Evolutionary conservation across 2,888 invertebrate species (phyloP).

Genomic region (Ypsolopha sequella): DNA sequence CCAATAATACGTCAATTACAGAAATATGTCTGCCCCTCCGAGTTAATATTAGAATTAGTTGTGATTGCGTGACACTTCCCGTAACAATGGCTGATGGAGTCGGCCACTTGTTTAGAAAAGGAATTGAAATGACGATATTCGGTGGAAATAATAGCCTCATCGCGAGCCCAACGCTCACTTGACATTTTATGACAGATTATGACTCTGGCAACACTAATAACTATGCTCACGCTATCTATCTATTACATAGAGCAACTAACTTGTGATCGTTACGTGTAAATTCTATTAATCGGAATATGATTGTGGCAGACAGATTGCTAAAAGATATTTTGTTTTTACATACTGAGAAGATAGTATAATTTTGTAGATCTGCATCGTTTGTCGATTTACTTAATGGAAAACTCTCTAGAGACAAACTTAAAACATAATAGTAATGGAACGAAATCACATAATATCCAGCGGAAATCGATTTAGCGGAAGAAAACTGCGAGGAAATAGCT

Average conservation of each 20-base stretch:
- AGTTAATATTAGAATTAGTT: slow-evolving; percentile 25
- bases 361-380: background rate
- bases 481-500: slow-evolving; percentile 17
- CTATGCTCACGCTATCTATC: slow-evolving; percentile 56
- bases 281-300: slow-evolving; percentile 51
- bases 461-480: slow-evolving; percentile 17
- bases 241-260: slow-evolving; percentile 51
- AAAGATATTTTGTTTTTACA: no score
- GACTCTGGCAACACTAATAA: slow-evolving; percentile 53
- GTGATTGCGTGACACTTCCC: slow-evolving; percentile 49
- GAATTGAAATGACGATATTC: slow-evolving; percentile 49
- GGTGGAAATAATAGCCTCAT: slow-evolving; percentile 38
- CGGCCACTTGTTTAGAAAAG: slow-evolving; percentile 42
- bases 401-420: no score
- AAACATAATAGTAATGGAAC: no score
- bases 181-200: slow-evolving; percentile 65
- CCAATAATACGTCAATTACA: slow-evolving; percentile 27
- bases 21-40: slow-evolving; percentile 24
- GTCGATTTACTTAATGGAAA: background rate
- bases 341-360: no score
- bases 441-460: slow-evolving; percentile 10
- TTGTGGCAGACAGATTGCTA: slow-evolving; percentile 33
- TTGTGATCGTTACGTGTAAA: slow-evolving; percentile 44
- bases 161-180: slow-evolving; percentile 32
- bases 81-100: slow-evolving; percentile 39